Conservation (phyloP, 2,888 invertebrate species). For the Blastobasis adustella region DNA sequence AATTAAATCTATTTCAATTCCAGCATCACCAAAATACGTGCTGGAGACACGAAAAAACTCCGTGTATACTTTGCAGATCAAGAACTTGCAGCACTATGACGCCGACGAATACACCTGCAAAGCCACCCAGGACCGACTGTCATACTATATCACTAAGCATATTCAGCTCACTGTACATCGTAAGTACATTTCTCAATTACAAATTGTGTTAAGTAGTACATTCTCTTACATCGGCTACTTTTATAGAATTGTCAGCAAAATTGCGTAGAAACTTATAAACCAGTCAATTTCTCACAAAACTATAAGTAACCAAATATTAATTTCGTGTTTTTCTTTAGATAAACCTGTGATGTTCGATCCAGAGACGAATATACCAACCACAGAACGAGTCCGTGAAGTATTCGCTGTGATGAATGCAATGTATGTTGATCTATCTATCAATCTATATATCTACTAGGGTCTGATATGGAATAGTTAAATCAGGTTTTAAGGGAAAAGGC, state of each 20-base stretch:
- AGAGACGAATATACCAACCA: conserved; percentile 16
- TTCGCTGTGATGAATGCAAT: conserved; percentile 57
- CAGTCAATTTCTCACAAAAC: neutral
- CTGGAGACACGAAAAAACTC: conserved; percentile 29
- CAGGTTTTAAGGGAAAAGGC: no score
- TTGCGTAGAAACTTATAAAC: neutral
- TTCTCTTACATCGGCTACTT: neutral
- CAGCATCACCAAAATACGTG: conserved; percentile 18
- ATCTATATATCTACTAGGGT: no score
- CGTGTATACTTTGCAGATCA: conserved; percentile 46
- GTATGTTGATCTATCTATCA: conserved; percentile 33
- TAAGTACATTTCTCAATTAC: conserved; percentile 32
- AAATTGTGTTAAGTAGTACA: no score
- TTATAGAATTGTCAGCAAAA: neutral
- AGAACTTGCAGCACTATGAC: conserved; percentile 49
- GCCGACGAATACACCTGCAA: conserved; percentile 56
- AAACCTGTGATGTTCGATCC: conserved; percentile 48
- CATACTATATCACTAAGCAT: conserved; percentile 51
- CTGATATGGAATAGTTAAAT: no score
- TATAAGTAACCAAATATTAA: neutral
- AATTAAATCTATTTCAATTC: no score
- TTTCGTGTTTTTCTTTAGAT: conserved; percentile 37
- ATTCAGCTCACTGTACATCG: conserved; percentile 51
- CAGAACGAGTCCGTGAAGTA: conserved; percentile 41
- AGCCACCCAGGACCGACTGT: conserved; percentile 51